Conservation (phyloP, 1,140 invertebrate genomes). For the Tyrophagus putrescentiae region DNA sequence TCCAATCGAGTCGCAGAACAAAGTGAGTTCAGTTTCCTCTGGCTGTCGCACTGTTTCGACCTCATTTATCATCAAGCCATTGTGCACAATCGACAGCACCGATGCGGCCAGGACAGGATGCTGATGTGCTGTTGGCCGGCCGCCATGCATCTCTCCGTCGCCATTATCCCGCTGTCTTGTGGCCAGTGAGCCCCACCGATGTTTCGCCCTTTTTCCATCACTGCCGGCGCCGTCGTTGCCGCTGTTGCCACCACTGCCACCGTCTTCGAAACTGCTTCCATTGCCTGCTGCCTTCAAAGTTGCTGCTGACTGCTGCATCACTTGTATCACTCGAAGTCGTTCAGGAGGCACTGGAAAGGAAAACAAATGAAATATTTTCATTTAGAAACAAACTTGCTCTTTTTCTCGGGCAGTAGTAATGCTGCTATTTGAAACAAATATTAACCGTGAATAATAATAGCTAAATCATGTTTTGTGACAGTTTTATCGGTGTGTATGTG, state of each 20-base stretch:
- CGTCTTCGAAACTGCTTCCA: too few relatives aligned
- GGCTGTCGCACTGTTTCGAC: background rate
- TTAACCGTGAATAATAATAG: background rate
- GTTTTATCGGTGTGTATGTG: too few relatives aligned
- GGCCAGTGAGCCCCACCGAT: background rate
- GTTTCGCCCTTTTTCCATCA: background rate
- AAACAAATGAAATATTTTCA: background rate
- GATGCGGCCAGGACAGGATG: background rate
- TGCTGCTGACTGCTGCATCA: background rate
- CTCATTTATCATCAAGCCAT: conserved; percentile 15
- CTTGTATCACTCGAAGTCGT: conserved; percentile 8
- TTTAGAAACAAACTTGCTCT: background rate
- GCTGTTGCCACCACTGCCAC: background rate
- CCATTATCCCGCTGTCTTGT: conserved; percentile 4
- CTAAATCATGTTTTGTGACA: background rate
- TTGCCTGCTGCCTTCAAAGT: too few relatives aligned
- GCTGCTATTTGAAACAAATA: too few relatives aligned
- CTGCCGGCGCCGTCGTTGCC: background rate
- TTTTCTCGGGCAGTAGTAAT: too few relatives aligned
- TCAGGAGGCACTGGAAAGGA: background rate
- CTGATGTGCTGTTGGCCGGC: conserved; percentile 5
- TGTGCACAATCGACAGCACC: conserved; percentile 3
- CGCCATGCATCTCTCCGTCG: background rate
- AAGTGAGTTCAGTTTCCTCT: background rate
- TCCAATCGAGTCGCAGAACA: conserved; percentile 10